A percentile compares a stretch with the other conserved stretches of the same genome.
Evolutionary conservation across 2,113 vertebrate species (phyloP).

Genomic region (cat (Felis catus)): DNA sequence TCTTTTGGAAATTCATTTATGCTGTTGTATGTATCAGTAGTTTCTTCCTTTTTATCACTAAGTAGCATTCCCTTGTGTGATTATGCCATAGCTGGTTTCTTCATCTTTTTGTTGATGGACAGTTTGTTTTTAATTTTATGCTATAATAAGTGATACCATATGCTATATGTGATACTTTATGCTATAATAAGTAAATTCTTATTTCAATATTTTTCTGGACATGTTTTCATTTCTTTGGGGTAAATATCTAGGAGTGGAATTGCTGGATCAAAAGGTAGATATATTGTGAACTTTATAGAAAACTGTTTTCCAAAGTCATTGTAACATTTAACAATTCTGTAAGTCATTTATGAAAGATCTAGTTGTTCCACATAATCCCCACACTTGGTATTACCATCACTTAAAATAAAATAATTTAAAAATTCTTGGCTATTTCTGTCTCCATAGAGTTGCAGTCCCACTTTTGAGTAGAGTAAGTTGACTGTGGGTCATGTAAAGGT

Average conservation of each 20-base stretch:
- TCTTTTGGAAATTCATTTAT: not conserved
- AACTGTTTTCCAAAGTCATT: not conserved
- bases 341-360: not conserved
- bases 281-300: not conserved
- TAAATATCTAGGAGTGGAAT: not conserved
- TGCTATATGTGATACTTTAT: not conserved
- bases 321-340: not conserved
- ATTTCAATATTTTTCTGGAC: conserved; percentile 19
- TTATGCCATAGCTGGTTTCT: not conserved
- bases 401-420: conserved; percentile 44
- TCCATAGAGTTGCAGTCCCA: not conserved
- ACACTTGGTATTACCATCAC: not conserved
- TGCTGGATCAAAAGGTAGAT: not conserved
- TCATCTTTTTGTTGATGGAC: not conserved
- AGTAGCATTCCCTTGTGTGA: not conserved
- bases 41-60: not conserved
- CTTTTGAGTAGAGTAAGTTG: not conserved
- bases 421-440: not conserved
- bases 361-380: not conserved
- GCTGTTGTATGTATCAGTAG: not conserved
- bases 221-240: not conserved
- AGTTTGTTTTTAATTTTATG: not conserved
- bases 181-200: conserved; percentile 4
- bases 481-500: not conserved
- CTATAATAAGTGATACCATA: not conserved